Evolutionary conservation across 2,797 vertebrate species (phyloP).

Genomic region (Anas bahamensis): DNA sequence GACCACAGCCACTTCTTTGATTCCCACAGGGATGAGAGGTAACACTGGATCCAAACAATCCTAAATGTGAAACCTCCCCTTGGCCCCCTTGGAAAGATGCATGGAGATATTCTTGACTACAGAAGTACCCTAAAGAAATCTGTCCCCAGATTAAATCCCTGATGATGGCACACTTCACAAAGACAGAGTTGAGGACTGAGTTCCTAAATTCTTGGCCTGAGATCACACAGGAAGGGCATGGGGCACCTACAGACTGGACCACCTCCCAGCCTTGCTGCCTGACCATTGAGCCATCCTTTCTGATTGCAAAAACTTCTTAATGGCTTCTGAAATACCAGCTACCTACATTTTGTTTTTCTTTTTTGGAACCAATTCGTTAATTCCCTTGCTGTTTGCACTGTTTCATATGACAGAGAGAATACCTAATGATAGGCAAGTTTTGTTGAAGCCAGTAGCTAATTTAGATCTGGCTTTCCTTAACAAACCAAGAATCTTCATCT

Average conservation of each 20-base stretch:
- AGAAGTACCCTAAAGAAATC: neutral
- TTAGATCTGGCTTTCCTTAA: constrained; percentile 51
- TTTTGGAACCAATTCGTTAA: neutral
- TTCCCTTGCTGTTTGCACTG: neutral
- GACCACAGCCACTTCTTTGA: neutral
- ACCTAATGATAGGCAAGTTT: constrained; percentile 40
- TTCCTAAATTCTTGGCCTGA: neutral
- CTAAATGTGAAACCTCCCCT: neutral
- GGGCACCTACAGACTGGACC: neutral
- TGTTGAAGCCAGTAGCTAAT: constrained; percentile 49
- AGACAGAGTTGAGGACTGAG: neutral
- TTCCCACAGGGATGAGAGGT: neutral
- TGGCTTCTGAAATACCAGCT: neutral
- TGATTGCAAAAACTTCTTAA: no score
- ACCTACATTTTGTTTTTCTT: neutral
- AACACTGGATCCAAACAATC: neutral
- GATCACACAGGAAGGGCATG: accelerated
- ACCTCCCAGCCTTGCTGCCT: neutral
- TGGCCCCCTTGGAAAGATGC: neutral
- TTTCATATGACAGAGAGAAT: constrained; percentile 55
- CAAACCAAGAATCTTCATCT: constrained; percentile 56
- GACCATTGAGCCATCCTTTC: accelerated
- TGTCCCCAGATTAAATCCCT: accelerated
- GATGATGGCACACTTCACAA: accelerated
- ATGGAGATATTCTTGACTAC: neutral